Evolutionary conservation across 1,140 invertebrate species (phyloP), one percentile per base, ranked within the genome.

Genomic region (Heliconius hewitsoni): DNA sequence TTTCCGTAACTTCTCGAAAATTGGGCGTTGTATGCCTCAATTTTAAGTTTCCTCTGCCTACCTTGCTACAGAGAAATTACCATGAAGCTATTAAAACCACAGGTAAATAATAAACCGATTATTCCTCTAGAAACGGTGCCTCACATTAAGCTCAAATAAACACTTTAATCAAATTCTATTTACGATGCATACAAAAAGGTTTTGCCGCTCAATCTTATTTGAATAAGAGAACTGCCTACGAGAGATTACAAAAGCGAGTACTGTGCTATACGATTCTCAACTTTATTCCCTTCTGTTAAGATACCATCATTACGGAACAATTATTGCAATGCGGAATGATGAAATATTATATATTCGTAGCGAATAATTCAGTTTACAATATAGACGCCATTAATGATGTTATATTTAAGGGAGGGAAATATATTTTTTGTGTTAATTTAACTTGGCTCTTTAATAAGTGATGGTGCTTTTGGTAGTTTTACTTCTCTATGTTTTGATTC

Each of bases 91-190:
- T 37, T 37, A 37, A 1, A 37, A 37, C 34, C 6, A 37, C 34
- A 37, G 34, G 34, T 37, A 37, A 37, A 37, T 37, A 1, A 37
- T 37, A 37, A 37, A 37, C 34, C 34, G 57, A 66, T 66, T 5
- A 66, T 66, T 66, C 23, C 27, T 30, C 23, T 30, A 66, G 3
- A 30, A 66, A 66, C 18, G 27, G n/a, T 66, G 23, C 34, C 60
- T 76, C 39, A 42, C 42, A 52, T 70, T 76, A 70, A 76, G 42
- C 46, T 39, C 18, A 76, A 80, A 80, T 80, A 80, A 74, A 76
- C 78, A 73, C 70, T 76, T 80, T 80, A 76, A 80, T 80, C 74
- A 79, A 75, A 79, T 66, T 74, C 42, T 79, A 71, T 79, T 79
- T 76, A 75, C 74, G 70, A 34, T 60, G 78, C 52, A 80, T 71